phyloP scores from a whole-genome alignment of 2,113 vertebrate species.

The Erpornis zantholeuca region DNA sequence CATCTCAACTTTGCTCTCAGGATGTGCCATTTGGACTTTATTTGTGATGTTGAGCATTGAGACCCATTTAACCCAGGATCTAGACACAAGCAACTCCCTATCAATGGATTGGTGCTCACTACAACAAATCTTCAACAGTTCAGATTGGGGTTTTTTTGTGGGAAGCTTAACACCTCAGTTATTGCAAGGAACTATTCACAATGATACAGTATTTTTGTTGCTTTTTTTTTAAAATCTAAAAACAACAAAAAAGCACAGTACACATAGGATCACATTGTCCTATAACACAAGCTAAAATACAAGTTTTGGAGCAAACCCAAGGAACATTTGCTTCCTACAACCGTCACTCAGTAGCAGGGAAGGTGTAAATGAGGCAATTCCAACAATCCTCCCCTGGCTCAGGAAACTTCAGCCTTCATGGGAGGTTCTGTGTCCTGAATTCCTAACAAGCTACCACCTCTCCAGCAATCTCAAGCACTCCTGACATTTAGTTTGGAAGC shows the following conservation, averaged over 20 bases:
- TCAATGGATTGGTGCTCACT: not conserved
- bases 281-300: not conserved
- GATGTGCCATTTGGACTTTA: fast-evolving
- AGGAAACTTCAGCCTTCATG: not conserved
- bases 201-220: not conserved
- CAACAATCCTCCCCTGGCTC: not conserved
- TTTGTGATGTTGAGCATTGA: not conserved
- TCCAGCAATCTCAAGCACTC: not conserved
- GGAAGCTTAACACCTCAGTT: not conserved
- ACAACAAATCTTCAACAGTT: not conserved
- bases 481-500: not conserved
- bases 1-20: not conserved
- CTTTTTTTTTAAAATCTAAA: not conserved
- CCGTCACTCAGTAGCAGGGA: not conserved
- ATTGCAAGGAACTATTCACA: not conserved
- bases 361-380: not conserved
- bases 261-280: not conserved
- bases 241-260: not conserved
- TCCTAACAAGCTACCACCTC: not conserved
- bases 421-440: not conserved
- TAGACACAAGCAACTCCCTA: not conserved
- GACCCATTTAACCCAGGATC: not conserved
- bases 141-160: not conserved
- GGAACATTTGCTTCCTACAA: not conserved
- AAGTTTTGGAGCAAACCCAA: not conserved